Percentiles rank a stretch among this genome's conserved stretches.
These are phyloP conservation scores for Actinemys pallida DNA, from an alignment of 2,113 vertebrate species.

Conservation along the genomic window DNA sequence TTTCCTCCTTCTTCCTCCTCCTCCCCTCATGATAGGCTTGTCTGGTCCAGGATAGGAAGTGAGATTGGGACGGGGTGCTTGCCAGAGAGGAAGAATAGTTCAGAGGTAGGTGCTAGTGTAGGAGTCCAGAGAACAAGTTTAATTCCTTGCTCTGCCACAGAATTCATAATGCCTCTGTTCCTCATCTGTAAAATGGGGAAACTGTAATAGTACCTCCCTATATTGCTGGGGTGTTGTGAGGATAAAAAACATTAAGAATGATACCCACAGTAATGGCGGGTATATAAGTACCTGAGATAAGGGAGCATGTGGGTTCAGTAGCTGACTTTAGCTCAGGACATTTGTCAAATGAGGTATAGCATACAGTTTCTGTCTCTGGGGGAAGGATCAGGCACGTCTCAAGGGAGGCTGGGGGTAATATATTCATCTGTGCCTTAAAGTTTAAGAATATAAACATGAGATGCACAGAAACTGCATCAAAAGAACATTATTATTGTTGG, in stretches of 20 bases:
- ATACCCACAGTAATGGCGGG: background rate
- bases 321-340: background rate
- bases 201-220: background rate
- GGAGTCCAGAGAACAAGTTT: background rate
- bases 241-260: background rate
- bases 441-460: background rate
- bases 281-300: background rate
- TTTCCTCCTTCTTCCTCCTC: background rate
- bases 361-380: background rate
- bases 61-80: background rate
- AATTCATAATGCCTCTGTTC: background rate
- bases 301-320: background rate
- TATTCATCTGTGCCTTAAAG: background rate
- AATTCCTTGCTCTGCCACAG: background rate
- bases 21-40: background rate
- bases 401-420: background rate
- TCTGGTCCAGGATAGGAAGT: background rate
- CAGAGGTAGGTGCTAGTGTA: background rate
- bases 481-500: background rate
- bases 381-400: background rate
- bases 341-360: background rate
- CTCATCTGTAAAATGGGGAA: background rate
- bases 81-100: accelerated
- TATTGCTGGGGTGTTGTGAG: background rate
- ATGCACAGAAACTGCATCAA: background rate